Evolutionary conservation across 64 coral and sea anemone genomes (phyloP), one percentile per base, ranked within the genome.

Genomic region (Porites australiensis): DNA sequence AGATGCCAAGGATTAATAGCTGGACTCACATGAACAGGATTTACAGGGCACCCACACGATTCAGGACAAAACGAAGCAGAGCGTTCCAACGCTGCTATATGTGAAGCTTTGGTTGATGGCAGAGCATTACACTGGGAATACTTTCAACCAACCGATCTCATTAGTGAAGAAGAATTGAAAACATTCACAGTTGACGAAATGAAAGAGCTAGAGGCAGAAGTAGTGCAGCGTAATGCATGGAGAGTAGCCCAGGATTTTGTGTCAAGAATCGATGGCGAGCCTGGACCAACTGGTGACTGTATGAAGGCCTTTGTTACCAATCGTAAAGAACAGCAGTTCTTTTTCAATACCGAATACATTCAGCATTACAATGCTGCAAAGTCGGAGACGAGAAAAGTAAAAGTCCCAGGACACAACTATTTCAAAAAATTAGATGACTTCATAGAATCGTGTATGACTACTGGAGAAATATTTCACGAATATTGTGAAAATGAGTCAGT

Each of bases 231-330:
- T 48, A 87, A 71, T 87, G 65, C 64, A 71, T 87, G 83, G 83
- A 43, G 20, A 87, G 65, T 49, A 69, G 19, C 64, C 63, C 83
- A 70, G 83, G 64, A 47, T 48, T 13, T 72, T 50, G 83, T 50
- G 10, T 49, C 21, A 87, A 87, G 65, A 72, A 87, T 87, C 48
- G 83, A 87, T 87, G 83, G 81, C 2, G 63, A 87, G 65, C 65
- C 65, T 49, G 83, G 81, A 21, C 83, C 83, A 37, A 63, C 83
- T 72, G 83, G 83, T 11, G 83, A 87, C 83, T 87, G 83, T 48
- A 87, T 87, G 83, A 72, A 72, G 72, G 83, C 83, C 50, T 87
- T 87, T 87, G 83, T 87, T 72, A 87, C 64, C 83, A 86, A 86
- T 86, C 49, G 70, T 68, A 86, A 86, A 86, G 82, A 37, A 37